Evolutionary conservation across 2,888 invertebrate species (phyloP).

Genomic region (Melanotus villosus): DNA sequence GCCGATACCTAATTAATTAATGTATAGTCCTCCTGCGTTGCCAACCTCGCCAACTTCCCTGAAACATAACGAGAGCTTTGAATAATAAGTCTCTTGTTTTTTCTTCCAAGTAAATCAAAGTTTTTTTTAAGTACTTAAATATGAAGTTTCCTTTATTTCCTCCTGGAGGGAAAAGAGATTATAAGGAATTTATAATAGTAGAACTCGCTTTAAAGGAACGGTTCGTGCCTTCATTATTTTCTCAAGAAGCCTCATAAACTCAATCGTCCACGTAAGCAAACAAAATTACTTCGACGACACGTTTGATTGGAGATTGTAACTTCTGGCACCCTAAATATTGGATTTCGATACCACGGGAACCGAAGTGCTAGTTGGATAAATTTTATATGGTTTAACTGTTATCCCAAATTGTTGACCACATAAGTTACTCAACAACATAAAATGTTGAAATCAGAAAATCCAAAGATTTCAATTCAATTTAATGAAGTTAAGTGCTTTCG

Average conservation of each 20-base stretch:
- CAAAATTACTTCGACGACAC: constrained; percentile 6
- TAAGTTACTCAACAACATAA: too few relatives aligned
- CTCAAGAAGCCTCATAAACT: constrained; percentile 12
- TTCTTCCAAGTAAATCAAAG: constrained; percentile 19
- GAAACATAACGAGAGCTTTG: constrained; percentile 6
- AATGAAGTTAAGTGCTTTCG: too few relatives aligned
- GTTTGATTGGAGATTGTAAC: constrained; percentile 13
- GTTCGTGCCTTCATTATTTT: constrained; percentile 10
- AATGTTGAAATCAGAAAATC: too few relatives aligned
- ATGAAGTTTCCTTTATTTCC: constrained; percentile 14
- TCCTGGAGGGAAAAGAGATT: constrained; percentile 1
- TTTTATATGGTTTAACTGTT: too few relatives aligned
- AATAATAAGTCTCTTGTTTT: constrained; percentile 10
- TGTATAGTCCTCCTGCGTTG: constrained; percentile 18
- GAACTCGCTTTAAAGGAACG: background rate
- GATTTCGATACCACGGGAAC: background rate
- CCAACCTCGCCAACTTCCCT: constrained; percentile 5
- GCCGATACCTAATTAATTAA: constrained; percentile 29
- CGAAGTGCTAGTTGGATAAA: too few relatives aligned
- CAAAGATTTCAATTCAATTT: too few relatives aligned
- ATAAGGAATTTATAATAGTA: constrained; percentile 12
- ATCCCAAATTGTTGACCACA: too few relatives aligned
- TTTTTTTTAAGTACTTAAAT: constrained; percentile 23
- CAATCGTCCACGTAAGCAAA: constrained; percentile 5
- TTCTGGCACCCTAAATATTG: constrained; percentile 3